A percentile compares a stretch with the other conserved stretches of the same genome.
Conservation (phyloP, 2,113 vertebrate genomes). For the Trinectes maculatus region DNA sequence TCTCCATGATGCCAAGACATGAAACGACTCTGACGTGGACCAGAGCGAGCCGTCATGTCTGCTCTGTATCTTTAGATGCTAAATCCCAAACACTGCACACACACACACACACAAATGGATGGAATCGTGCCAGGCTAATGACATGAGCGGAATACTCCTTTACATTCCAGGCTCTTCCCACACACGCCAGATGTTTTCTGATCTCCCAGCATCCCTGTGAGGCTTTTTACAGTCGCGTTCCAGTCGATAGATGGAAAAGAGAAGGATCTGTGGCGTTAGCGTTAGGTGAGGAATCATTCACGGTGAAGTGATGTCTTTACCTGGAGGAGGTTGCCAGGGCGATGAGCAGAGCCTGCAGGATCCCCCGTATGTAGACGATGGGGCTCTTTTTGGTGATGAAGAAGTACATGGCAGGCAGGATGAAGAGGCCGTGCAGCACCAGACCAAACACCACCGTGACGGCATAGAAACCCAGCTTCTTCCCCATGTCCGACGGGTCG, state of each 20-base stretch:
- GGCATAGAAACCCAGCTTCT: slow-evolving; percentile 96
- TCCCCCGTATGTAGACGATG: slow-evolving; percentile 95
- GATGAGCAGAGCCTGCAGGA: slow-evolving; percentile 96
- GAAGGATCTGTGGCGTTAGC: not conserved
- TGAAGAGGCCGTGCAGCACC: slow-evolving; percentile 92
- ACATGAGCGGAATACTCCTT: slow-evolving; percentile 16
- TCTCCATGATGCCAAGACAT: too few relatives aligned
- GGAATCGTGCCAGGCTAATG: not conserved
- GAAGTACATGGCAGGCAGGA: slow-evolving; percentile 95
- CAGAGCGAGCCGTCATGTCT: not conserved
- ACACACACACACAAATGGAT: not conserved
- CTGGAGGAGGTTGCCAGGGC: slow-evolving; percentile 97
- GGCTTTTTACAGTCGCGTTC: slow-evolving; percentile 1
- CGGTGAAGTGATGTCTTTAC: slow-evolving; percentile 76
- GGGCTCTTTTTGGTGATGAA: slow-evolving; percentile 98
- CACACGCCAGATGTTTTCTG: slow-evolving; percentile 53
- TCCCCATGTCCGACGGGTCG: slow-evolving; percentile 92
- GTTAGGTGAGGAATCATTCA: not conserved
- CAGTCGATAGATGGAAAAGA: not conserved
- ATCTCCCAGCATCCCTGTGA: slow-evolving; percentile 22
- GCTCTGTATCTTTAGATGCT: not conserved
- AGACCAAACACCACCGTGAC: slow-evolving; percentile 94
- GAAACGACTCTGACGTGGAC: not conserved
- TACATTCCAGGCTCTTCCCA: slow-evolving; percentile 28
- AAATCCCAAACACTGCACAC: not conserved